Conservation (phyloP, 2,797 vertebrate genomes). For the Podarcis siculus region DNA sequence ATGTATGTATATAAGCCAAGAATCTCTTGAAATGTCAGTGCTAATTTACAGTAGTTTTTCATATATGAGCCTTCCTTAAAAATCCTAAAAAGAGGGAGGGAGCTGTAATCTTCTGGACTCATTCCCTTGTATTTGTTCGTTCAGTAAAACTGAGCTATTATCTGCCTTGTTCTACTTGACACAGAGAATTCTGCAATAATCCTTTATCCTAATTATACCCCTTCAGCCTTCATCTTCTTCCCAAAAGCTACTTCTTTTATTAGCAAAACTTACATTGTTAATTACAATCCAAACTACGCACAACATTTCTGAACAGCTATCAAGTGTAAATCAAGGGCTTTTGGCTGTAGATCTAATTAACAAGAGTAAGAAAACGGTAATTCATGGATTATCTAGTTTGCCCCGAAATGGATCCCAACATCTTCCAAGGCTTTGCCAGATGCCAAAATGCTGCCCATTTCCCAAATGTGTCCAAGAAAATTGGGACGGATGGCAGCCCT, state of each 20-base stretch:
- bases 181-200: conserved; percentile 13
- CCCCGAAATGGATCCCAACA: conserved; percentile 42
- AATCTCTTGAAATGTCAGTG: not conserved
- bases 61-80: conserved; percentile 7
- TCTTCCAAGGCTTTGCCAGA: conserved; percentile 28
- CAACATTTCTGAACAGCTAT: conserved; percentile 66
- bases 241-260: conserved; percentile 53
- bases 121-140: conserved; percentile 27
- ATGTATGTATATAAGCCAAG: not conserved
- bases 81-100: conserved; percentile 26
- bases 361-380: conserved; percentile 69
- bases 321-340: conserved; percentile 68
- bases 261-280: conserved; percentile 57
- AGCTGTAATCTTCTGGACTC: conserved; percentile 8
- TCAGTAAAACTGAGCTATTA: not conserved
- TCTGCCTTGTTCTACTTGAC: conserved; percentile 9
- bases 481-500: too few relatives aligned
- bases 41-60: conserved; percentile 13
- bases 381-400: conserved; percentile 62
- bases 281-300: conserved; percentile 63
- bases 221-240: conserved; percentile 38
- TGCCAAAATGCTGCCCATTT: too few relatives aligned
- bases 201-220: conserved; percentile 47
- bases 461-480: too few relatives aligned
- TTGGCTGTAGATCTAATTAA: conserved; percentile 58